phyloP scores from a whole-genome alignment of 2,888 invertebrate genomes.

The Panorpa germanica region DNA sequence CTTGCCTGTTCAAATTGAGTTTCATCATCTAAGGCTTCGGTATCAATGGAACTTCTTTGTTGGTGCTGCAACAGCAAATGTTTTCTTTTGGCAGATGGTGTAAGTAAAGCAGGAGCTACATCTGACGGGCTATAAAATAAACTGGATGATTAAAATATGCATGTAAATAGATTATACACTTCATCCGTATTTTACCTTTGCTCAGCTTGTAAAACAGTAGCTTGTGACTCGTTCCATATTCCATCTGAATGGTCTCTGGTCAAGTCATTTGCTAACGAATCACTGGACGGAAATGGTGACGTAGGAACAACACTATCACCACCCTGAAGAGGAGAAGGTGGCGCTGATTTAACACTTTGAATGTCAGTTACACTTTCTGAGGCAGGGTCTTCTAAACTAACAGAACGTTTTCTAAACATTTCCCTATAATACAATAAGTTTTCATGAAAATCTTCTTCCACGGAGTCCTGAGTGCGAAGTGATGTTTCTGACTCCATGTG shows the following conservation, averaged over 20 bases:
- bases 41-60: slow-evolving; percentile 70
- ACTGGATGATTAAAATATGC: neutral
- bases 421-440: slow-evolving; percentile 52
- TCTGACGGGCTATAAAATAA: slow-evolving; percentile 27
- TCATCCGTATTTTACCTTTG: slow-evolving; percentile 26
- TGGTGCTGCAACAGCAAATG: slow-evolving; percentile 66
- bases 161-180: too few relatives aligned
- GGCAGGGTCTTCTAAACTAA: slow-evolving; percentile 44
- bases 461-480: slow-evolving; percentile 23
- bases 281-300: slow-evolving; percentile 61
- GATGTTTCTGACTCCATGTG: slow-evolving; percentile 10
- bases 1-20: slow-evolving; percentile 38
- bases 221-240: slow-evolving; percentile 79
- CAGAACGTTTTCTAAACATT: slow-evolving; percentile 54
- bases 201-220: slow-evolving; percentile 61
- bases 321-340: slow-evolving; percentile 38
- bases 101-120: slow-evolving; percentile 38
- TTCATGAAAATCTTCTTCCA: slow-evolving; percentile 64
- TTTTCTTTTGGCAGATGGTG: slow-evolving; percentile 62
- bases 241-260: slow-evolving; percentile 71
- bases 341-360: slow-evolving; percentile 34
- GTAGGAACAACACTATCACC: slow-evolving; percentile 30
- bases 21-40: slow-evolving; percentile 61
- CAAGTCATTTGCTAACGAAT: slow-evolving; percentile 62
- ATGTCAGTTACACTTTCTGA: slow-evolving; percentile 20